phyloP scores from a whole-genome alignment of 92 coral and sea anemone species.

The Pocillopora grandis region DNA sequence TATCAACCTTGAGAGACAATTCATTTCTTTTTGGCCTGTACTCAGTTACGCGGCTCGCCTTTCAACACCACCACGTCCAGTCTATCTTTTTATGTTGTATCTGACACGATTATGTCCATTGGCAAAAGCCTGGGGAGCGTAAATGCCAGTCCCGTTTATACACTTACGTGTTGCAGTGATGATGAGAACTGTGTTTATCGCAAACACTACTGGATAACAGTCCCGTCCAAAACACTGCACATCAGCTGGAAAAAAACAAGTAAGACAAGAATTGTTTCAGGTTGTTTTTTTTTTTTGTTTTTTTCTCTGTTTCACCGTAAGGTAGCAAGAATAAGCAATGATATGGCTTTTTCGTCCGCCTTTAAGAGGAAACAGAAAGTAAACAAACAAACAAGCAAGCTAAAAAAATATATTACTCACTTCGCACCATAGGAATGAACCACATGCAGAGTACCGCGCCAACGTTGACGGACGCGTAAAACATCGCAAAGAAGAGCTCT shows the following conservation, averaged over 20 bases:
- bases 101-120: not conserved
- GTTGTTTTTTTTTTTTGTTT: not conserved
- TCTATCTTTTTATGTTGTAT: not conserved
- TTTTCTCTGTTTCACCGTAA: not conserved
- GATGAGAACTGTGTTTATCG: conserved; percentile 71
- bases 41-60: too few species aligned
- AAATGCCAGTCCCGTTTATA: not conserved
- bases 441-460: conserved; percentile 92
- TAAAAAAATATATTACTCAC: conserved; percentile 41
- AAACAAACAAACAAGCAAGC: not conserved
- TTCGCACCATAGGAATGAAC: conserved; percentile 83
- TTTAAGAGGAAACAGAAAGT: not conserved
- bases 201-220: conserved; percentile 88
- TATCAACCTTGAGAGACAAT: too few species aligned
- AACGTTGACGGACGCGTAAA: conserved; percentile 88
- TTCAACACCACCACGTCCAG: too few species aligned
- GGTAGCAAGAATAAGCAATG: not conserved
- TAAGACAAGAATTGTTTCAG: not conserved
- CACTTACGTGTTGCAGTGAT: conserved; percentile 75
- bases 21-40: too few species aligned
- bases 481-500: conserved; percentile 88
- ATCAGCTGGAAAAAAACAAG: conserved; percentile 56
- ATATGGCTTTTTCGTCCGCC: not conserved
- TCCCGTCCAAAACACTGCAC: conserved; percentile 84
- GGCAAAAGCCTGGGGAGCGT: not conserved